Conservation (phyloP, 1,140 invertebrate species). For the Cotesia chilonis region DNA sequence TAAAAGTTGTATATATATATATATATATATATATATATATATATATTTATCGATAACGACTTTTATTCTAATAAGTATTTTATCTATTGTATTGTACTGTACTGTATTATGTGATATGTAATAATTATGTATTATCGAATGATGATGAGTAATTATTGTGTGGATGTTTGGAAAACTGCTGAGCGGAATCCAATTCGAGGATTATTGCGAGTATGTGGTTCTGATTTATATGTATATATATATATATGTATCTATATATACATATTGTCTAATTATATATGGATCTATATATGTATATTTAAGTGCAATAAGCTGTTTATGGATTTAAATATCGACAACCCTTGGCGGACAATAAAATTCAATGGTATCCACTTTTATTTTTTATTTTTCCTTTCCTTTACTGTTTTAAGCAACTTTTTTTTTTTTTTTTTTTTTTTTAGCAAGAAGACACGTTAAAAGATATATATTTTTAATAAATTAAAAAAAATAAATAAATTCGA, state of each 20-base stretch:
- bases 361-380: constrained; percentile 11
- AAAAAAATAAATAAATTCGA: too few species aligned
- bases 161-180: constrained; percentile 30
- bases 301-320: constrained; percentile 35
- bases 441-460: too few species aligned
- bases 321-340: constrained; percentile 20
- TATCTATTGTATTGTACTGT: background rate
- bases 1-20: constrained; percentile 9
- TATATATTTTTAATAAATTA: too few species aligned
- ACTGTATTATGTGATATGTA: constrained; percentile 22
- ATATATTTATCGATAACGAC: constrained; percentile 20
- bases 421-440: too few species aligned
- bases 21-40: background rate
- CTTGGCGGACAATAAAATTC: constrained; percentile 37
- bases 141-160: constrained; percentile 2
- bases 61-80: constrained; percentile 26
- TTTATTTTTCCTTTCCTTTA: too few species aligned
- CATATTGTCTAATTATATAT: too few species aligned
- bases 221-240: too few species aligned
- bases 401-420: too few species aligned
- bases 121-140: background rate
- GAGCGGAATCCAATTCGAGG: constrained; percentile 30
- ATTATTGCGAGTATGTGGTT: constrained; percentile 17
- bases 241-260: too few species aligned
- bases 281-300: constrained; percentile 16